Percentiles rank a stretch among this genome's conserved stretches.
Evolutionary conservation across 2,888 invertebrate genomes (phyloP).

Genomic region (Eupithecia vulgata): DNA sequence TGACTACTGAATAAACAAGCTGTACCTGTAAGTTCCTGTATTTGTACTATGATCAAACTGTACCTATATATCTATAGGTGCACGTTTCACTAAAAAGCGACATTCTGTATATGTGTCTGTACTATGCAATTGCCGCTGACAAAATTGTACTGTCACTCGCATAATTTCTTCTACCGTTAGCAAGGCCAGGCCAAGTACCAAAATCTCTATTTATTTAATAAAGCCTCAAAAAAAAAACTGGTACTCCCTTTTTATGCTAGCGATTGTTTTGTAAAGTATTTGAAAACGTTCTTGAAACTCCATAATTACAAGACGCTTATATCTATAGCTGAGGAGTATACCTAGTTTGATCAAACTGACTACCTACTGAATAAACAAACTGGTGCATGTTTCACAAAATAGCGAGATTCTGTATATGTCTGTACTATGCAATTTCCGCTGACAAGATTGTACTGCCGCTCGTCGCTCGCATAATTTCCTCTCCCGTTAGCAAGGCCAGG

Average conservation of each 20-base stretch:
- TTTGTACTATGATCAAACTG: too few relatives aligned
- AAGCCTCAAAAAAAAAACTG: background rate
- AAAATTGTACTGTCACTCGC: conserved; percentile 8
- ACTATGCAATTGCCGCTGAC: conserved; percentile 13
- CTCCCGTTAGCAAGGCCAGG: conserved; percentile 26
- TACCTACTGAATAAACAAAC: background rate
- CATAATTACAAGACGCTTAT: background rate
- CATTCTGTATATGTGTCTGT: conserved; percentile 1
- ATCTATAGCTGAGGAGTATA: background rate
- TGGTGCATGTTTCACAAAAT: background rate
- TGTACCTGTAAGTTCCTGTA: too few relatives aligned
- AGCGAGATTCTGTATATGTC: background rate
- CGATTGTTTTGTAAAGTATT: background rate
- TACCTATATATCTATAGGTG: background rate
- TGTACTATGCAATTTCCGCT: conserved; percentile 12
- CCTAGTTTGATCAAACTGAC: background rate
- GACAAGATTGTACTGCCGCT: conserved; percentile 20
- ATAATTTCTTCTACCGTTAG: too few relatives aligned
- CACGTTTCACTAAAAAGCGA: background rate
- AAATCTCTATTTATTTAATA: background rate
- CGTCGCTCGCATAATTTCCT: conserved; percentile 29
- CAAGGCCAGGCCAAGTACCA: too few relatives aligned
- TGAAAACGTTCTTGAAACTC: background rate
- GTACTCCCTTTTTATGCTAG: background rate
- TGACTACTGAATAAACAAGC: too few relatives aligned